Conservation (phyloP, 2,113 vertebrate species). For the Tachysurus vachellii region DNA sequence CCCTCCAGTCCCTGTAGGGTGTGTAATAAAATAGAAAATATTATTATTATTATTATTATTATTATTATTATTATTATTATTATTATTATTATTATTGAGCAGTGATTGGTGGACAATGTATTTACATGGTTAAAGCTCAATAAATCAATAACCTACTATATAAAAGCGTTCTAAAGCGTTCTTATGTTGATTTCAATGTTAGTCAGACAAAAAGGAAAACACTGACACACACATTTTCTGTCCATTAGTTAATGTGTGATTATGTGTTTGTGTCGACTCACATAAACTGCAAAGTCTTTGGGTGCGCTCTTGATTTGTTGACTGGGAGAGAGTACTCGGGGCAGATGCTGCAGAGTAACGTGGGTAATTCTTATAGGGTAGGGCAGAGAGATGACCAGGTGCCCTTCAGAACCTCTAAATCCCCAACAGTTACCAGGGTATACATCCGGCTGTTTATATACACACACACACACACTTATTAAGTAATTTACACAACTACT, state of each 20-base stretch:
- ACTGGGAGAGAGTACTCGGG: slow-evolving; percentile 78
- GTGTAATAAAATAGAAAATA: neutral
- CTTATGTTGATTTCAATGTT: no score
- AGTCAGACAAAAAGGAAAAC: no score
- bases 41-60: neutral
- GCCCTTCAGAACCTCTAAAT: no score
- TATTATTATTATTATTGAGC: neutral
- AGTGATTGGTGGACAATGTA: neutral
- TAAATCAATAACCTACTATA: neutral
- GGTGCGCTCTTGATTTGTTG: slow-evolving; percentile 80
- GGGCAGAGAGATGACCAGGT: no score
- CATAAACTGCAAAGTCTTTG: slow-evolving; percentile 76
- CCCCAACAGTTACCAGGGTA: no score
- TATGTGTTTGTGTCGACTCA: slow-evolving; percentile 60
- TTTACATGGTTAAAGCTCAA: neutral
- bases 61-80: neutral
- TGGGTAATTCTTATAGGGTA: no score
- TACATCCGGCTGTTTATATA: no score
- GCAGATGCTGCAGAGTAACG: slow-evolving; percentile 81
- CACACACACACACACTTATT: no score
- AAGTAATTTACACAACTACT: no score
- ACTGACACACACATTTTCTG: neutral
- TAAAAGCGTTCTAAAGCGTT: no score
- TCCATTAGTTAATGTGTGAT: no score
- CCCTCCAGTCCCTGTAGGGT: neutral